Base-by-base conservation (phyloP, 2,888 invertebrate species). In the Dolichomitus sp. region DNA sequence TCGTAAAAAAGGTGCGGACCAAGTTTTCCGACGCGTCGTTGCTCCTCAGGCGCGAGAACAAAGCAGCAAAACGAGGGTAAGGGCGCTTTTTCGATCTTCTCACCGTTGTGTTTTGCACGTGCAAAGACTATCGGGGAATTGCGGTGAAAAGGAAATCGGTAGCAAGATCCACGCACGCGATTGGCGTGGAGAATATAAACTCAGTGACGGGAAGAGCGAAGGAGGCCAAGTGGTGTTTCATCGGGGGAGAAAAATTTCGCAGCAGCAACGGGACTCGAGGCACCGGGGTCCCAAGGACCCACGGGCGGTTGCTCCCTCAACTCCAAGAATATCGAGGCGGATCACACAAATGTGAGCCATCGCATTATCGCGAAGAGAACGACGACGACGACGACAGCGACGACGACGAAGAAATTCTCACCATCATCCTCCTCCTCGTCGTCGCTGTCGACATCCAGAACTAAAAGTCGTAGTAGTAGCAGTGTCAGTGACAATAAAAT, bases 401-500 rank as follows among this genome's bases (percentile, higher is more conserved):
- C 57, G 66, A 42, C 65, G 72, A 66, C 65, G 48, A 59, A 37
- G 72, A 83, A 27, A 54, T 17, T 63, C 52, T 78, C 63, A 27
- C 50, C 78, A 12, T 59, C 48, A 0, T 48, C 65, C 14, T 45
- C 42, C 19, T 69, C 69, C 9, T 78, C 78, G 69, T 65, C 65
- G 45, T 74, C 78, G 69, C 76, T 70, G 45, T 80, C 79, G 76
- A 73, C 45, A 50, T 80, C 52, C 48, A 68, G 68, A 17, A 42
- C 12, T 12, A 30, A 45, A 19, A 33, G 65, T 1, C 80, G 82
- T 66, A 92, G 4, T 37, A 5, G 68, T 1, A 81, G 83, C 63
- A 92, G 1, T 37, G 14, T 30, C 27, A 37, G 27, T 11, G 50
- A 50, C n/a, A 27, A 69, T 1, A 82, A 84, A 72, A 93, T 93